Evolutionary conservation across 2,113 vertebrate species (phyloP).

Genomic region (Psilopogon haemacephalus): DNA sequence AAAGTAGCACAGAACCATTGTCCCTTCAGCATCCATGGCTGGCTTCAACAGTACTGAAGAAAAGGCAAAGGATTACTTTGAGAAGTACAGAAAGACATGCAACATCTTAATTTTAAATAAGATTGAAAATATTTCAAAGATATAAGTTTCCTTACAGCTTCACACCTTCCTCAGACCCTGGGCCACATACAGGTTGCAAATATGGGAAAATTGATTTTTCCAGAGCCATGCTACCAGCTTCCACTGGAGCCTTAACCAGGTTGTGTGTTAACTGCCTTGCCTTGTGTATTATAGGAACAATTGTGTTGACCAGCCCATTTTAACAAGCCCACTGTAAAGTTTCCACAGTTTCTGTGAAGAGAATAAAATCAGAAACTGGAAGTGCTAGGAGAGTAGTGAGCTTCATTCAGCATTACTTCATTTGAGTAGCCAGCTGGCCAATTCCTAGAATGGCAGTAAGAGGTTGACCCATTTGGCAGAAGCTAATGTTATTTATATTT

Average conservation of each 20-base stretch:
- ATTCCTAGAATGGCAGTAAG: conserved; percentile 18
- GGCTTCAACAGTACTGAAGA: background rate
- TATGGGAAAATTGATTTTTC: background rate
- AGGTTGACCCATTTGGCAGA: conserved; percentile 44
- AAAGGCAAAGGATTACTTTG: background rate
- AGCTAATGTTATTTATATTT: conserved; percentile 31
- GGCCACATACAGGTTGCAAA: background rate
- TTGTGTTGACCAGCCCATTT: background rate
- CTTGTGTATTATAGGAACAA: conserved; percentile 8
- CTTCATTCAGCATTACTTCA: conserved; percentile 27
- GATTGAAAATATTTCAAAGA: background rate
- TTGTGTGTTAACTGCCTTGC: background rate
- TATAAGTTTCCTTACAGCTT: background rate
- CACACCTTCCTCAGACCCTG: background rate
- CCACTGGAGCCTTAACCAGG: background rate
- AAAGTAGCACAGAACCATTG: background rate
- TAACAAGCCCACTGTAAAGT: conserved; percentile 6
- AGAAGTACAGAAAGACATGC: background rate
- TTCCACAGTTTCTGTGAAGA: conserved; percentile 2
- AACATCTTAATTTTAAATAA: background rate
- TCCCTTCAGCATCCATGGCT: background rate
- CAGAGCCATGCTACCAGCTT: background rate
- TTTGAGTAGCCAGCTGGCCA: conserved; percentile 19
- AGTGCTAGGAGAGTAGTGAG: background rate
- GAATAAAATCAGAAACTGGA: background rate